Evolutionary conservation across 2,797 vertebrate genomes (phyloP).

Genomic region (Falco peregrinus): DNA sequence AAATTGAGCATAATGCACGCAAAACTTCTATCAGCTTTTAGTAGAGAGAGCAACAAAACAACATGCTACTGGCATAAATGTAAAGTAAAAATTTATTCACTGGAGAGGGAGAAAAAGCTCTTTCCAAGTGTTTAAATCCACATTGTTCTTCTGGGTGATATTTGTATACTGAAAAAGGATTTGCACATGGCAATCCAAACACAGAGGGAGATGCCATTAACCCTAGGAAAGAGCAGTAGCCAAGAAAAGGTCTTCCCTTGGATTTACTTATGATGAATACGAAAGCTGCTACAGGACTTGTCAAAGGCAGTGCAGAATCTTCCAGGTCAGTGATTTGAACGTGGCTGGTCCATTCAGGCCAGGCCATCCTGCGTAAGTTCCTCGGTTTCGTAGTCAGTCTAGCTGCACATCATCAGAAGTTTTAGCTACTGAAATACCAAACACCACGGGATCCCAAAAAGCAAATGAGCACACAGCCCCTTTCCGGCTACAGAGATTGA

Average conservation of each 20-base stretch:
- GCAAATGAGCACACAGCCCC: rapidly evolving
- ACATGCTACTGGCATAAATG: background rate
- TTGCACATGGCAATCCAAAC: background rate
- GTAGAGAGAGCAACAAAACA: background rate
- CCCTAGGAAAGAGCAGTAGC: background rate
- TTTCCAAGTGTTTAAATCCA: background rate
- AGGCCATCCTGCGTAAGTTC: no score
- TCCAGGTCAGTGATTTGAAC: background rate
- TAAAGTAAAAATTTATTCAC: background rate
- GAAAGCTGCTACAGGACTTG: no score
- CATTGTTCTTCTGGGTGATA: background rate
- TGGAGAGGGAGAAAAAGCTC: background rate
- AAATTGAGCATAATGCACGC: background rate
- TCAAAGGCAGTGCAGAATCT: no score
- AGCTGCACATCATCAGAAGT: background rate
- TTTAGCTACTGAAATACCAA: background rate
- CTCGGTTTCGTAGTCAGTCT: background rate
- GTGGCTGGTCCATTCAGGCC: rapidly evolving
- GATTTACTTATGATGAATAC: rapidly evolving
- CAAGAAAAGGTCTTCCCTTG: background rate
- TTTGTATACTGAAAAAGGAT: background rate
- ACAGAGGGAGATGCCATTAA: no score
- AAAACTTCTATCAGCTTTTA: background rate
- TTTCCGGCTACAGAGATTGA: background rate
- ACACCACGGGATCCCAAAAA: background rate